phyloP scores from a whole-genome alignment of 2,888 invertebrate genomes.

The Celastrina argiolus region DNA sequence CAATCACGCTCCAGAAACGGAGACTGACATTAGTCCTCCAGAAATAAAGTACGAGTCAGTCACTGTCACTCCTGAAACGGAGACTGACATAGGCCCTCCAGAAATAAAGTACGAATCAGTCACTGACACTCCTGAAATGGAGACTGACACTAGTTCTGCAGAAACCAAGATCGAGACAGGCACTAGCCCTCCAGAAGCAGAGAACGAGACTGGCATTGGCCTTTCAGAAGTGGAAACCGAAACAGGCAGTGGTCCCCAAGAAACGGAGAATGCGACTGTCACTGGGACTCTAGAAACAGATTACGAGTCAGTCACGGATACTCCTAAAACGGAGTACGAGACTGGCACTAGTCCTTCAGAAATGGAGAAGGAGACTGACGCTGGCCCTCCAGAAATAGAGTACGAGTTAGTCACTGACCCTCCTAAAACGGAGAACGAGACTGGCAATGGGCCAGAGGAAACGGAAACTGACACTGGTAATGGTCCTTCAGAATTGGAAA shows the following conservation, averaged over 20 bases:
- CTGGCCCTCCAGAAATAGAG: not conserved
- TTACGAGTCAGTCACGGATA: not conserved
- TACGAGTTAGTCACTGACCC: not conserved
- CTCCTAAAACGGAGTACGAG: not conserved
- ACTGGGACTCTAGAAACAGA: not conserved
- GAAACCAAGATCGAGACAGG: not conserved
- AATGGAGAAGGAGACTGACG: not conserved
- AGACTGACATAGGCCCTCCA: not conserved
- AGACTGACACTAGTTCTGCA: not conserved
- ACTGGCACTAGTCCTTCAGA: not conserved
- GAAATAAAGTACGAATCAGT: not conserved
- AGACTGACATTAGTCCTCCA: not conserved
- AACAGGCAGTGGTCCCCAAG: not conserved
- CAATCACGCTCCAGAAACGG: not conserved
- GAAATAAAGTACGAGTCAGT: not conserved
- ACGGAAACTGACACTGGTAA: not conserved
- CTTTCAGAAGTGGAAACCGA: not conserved
- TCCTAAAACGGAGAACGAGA: not conserved
- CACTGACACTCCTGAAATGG: no score
- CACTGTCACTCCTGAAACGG: not conserved
- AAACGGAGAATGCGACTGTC: not conserved
- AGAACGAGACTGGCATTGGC: not conserved
- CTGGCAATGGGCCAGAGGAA: not conserved
- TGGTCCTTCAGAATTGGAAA: not conserved
- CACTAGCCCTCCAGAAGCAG: not conserved